Percentiles rank a stretch among this genome's conserved stretches.
phyloP scores from a whole-genome alignment of 2,113 vertebrate genomes.

The Anser cygnoides region DNA sequence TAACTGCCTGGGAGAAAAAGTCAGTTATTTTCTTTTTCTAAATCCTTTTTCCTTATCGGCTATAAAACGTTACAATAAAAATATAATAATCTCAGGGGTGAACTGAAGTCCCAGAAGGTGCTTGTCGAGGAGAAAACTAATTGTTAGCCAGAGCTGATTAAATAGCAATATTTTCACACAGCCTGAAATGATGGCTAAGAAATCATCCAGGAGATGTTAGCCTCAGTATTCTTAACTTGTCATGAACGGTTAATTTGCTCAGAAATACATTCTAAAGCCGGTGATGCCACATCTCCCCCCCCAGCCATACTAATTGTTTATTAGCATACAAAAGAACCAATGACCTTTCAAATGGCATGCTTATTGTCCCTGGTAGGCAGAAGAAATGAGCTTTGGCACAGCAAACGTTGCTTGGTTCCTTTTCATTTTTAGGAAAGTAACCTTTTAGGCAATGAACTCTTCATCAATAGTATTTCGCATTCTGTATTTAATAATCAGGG shows the following conservation, averaged over 20 bases:
- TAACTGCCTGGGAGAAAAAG: conserved; percentile 45
- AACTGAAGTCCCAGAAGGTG: conserved; percentile 23
- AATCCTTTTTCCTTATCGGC: conserved; percentile 31
- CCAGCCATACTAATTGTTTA: conserved; percentile 63
- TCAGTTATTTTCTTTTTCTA: conserved; percentile 1
- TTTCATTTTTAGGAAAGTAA: conserved; percentile 61
- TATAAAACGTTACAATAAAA: conserved; percentile 6
- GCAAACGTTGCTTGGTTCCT: background rate
- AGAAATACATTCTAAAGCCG: background rate
- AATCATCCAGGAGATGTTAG: background rate
- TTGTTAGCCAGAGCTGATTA: conserved; percentile 57
- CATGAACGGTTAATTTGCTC: conserved; percentile 41
- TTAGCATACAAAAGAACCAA: conserved; percentile 62
- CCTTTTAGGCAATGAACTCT: conserved; percentile 48
- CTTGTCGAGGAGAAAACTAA: conserved; percentile 57
- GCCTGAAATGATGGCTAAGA: background rate
- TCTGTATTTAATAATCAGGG: background rate
- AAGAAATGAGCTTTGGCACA: conserved; percentile 42
- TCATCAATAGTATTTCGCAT: background rate
- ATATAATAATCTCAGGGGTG: conserved; percentile 4
- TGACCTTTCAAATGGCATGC: conserved; percentile 52
- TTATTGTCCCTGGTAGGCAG: conserved; percentile 40
- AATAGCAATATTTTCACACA: conserved; percentile 24
- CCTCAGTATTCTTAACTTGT: background rate
- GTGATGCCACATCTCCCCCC: background rate